Percentiles rank a stretch among this genome's conserved stretches.
These are phyloP conservation scores for Aulostomus chinensis DNA, from an alignment of 2,797 vertebrate species.

Conservation along the genomic window DNA sequence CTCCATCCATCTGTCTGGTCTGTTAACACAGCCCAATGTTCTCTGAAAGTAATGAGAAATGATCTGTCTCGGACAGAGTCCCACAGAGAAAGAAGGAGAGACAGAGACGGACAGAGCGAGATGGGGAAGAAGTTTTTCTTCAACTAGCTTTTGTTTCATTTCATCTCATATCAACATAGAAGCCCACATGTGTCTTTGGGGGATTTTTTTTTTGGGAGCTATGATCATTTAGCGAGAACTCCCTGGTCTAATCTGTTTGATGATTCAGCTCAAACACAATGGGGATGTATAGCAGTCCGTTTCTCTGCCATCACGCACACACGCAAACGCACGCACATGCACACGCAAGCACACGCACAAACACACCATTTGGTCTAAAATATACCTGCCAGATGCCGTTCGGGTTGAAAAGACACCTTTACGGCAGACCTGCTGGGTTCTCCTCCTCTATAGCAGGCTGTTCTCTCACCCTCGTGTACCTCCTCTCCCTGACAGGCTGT, in stretches of 20 bases:
- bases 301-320: constrained; percentile 2
- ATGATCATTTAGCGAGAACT: constrained; percentile 60
- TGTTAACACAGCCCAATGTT: constrained; percentile 49
- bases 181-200: constrained; percentile 56
- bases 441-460: constrained; percentile 18
- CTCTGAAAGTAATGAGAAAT: constrained; percentile 51
- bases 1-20: constrained; percentile 68
- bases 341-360: background rate
- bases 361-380: constrained; percentile 17
- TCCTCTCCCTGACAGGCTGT: constrained; percentile 56
- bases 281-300: constrained; percentile 17
- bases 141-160: constrained; percentile 71
- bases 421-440: constrained; percentile 11
- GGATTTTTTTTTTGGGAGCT: constrained; percentile 64
- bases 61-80: constrained; percentile 29
- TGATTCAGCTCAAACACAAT: constrained; percentile 33
- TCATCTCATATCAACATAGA: constrained; percentile 75
- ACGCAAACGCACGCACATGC: background rate
- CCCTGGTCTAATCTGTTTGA: constrained; percentile 58
- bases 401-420: constrained; percentile 21
- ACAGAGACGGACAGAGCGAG: background rate
- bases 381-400: constrained; percentile 13
- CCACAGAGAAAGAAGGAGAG: background rate
- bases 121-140: constrained; percentile 50
- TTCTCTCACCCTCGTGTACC: constrained; percentile 33